Base-by-base conservation (phyloP, 2,113 vertebrate genomes). In the Cacatua alba region DNA sequence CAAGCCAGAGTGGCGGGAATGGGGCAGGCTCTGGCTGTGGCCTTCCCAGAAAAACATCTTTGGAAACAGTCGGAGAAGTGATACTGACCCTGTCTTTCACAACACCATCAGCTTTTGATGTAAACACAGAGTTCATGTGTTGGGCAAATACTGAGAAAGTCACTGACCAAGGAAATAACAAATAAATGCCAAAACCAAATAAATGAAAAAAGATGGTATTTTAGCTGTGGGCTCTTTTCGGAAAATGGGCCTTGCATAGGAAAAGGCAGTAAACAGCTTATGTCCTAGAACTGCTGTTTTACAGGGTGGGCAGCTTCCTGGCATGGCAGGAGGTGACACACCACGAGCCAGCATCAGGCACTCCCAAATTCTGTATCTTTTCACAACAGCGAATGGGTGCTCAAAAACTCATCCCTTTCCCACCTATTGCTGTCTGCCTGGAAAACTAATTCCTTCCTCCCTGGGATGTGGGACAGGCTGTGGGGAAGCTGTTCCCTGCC, bases 111-210 rank as follows among this genome's bases (percentile, higher is more conserved):
- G 59, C 59, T 89, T 74, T 63, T 29, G 92, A 49, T 86, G 89
- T 86, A 92, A 95, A 95, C 92, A 97, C n/a, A 86, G 72, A 92
- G 90, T 89, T 96, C 83, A 53, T 46, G 86, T 12, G 37, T 46
- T 95, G 86, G 76, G 77, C 68, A 84, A 55, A 77, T 41, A 78
- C 60, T 23, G n/a, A 63, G 72, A 89, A 88, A 92, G 92, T 94
- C 86, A 49, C 41, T 52, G 83, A 91, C 77, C 84, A 86, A 74
- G 62, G 81, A 82, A 94, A n/a, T 51, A 92, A 83, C 77, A 95
- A 88, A 92, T 72, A 94, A 92, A 86, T 51, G 85, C 1, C 6
- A 4, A 1, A 84, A 84, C 60, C 4, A 94, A 88, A 72, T 35
- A 92, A 69, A 70, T 24, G 29, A 33, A 26, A 28, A 21, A 29